Percentiles rank a stretch among this genome's conserved stretches.
phyloP scores from a whole-genome alignment of 2,113 vertebrate genomes.

The Cygnus atratus region DNA sequence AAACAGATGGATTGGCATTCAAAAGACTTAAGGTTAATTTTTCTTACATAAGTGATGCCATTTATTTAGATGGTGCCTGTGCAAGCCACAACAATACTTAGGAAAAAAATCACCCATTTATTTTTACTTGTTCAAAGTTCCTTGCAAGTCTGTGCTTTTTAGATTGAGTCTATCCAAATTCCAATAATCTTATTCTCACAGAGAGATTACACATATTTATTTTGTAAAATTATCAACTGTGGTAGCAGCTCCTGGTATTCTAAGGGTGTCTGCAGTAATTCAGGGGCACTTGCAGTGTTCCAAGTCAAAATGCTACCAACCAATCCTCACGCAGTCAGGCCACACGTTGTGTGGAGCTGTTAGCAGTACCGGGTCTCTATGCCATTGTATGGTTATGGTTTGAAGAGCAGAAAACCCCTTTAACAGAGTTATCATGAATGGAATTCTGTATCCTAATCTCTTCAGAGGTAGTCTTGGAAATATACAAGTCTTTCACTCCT shows the following conservation, averaged over 20 bases:
- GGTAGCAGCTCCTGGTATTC: neutral
- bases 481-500: neutral
- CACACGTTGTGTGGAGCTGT: neutral
- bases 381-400: neutral
- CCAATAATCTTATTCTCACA: neutral
- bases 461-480: neutral
- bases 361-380: neutral
- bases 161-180: neutral
- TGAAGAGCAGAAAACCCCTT: neutral
- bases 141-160: neutral
- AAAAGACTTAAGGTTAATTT: neutral
- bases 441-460: neutral
- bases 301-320: neutral
- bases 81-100: neutral
- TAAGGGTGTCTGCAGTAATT: neutral
- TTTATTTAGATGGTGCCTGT: neutral
- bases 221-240: neutral
- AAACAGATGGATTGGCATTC: neutral
- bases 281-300: neutral
- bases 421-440: neutral
- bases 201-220: neutral
- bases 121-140: neutral
- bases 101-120: neutral
- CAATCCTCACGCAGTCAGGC: too few species aligned
- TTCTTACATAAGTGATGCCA: neutral